These are phyloP conservation scores for Drosophila histrio DNA, from an alignment of 2,888 invertebrate genomes.

Conservation along the genomic window DNA sequence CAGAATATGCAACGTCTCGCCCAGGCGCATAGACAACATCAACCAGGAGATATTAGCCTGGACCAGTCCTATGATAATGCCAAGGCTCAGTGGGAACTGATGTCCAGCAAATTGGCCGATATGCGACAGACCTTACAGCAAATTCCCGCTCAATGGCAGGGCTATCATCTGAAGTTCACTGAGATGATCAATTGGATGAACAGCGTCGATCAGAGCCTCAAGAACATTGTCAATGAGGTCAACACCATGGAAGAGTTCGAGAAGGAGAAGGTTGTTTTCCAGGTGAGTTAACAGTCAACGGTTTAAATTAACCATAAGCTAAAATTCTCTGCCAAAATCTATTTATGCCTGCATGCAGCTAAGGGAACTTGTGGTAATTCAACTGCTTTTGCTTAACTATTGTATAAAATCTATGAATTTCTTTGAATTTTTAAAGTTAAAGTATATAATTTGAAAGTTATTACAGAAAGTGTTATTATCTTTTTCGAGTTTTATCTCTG, in stretches of 20 bases:
- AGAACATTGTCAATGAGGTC: constrained; percentile 93
- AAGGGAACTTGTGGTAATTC: constrained; percentile 85
- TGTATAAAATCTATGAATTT: background rate
- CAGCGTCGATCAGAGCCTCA: constrained; percentile 92
- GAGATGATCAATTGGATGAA: constrained; percentile 97
- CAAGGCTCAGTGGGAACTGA: constrained; percentile 90
- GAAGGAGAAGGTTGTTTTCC: constrained; percentile 93
- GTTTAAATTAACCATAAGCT: background rate
- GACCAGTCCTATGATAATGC: constrained; percentile 88
- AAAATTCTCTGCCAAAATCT: constrained; percentile 23
- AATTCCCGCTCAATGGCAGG: constrained; percentile 95
- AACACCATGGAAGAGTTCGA: constrained; percentile 95
- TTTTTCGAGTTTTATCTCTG: background rate
- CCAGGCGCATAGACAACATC: constrained; percentile 88
- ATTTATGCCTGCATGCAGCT: constrained; percentile 82
- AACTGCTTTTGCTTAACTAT: constrained; percentile 19
- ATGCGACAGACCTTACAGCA: constrained; percentile 91
- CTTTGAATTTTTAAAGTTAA: background rate
- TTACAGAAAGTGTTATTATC: too few species aligned
- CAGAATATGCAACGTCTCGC: constrained; percentile 91
- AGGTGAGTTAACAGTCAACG: constrained; percentile 86
- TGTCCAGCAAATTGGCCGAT: constrained; percentile 89
- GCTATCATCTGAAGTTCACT: constrained; percentile 91
- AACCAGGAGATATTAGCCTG: constrained; percentile 88
- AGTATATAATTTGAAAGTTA: background rate